phyloP scores from a whole-genome alignment of 2,113 vertebrate species.

The Pelecanus crispus region DNA sequence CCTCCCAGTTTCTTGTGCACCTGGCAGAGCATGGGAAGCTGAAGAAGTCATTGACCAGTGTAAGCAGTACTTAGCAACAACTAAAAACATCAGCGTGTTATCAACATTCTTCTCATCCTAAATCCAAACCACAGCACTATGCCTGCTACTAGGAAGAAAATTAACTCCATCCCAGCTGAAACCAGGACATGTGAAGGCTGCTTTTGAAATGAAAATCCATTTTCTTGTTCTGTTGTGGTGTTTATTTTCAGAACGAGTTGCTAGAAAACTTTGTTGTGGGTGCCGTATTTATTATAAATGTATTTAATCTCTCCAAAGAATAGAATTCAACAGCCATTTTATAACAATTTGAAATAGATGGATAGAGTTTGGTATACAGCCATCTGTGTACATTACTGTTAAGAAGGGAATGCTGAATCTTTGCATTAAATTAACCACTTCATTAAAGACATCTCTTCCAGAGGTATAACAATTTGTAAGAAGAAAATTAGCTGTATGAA shows the following conservation, averaged over 20 bases:
- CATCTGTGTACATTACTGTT: neutral
- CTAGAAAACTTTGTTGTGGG: constrained; percentile 28
- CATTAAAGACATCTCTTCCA: neutral
- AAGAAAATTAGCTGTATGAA: neutral
- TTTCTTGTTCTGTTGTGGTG: constrained; percentile 32
- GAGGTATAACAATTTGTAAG: neutral
- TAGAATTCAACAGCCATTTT: neutral
- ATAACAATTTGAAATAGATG: neutral
- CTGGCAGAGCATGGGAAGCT: too few relatives aligned
- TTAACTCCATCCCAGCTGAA: too few relatives aligned
- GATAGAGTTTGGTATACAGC: neutral
- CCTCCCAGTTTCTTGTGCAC: too few relatives aligned
- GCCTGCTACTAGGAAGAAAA: too few relatives aligned
- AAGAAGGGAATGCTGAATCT: neutral
- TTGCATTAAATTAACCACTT: constrained; percentile 1
- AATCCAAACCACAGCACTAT: too few relatives aligned
- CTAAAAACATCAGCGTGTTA: too few relatives aligned
- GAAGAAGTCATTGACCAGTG: too few relatives aligned
- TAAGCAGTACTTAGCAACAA: too few relatives aligned
- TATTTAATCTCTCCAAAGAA: neutral
- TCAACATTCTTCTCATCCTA: too few relatives aligned
- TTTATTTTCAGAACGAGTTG: neutral
- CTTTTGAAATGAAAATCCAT: constrained; percentile 66
- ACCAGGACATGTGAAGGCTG: neutral
- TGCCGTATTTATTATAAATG: constrained; percentile 18